Evolutionary conservation across 2,888 invertebrate genomes (phyloP), one percentile per base, ranked within the genome.

Genomic region (Xestia rhomboidea): DNA sequence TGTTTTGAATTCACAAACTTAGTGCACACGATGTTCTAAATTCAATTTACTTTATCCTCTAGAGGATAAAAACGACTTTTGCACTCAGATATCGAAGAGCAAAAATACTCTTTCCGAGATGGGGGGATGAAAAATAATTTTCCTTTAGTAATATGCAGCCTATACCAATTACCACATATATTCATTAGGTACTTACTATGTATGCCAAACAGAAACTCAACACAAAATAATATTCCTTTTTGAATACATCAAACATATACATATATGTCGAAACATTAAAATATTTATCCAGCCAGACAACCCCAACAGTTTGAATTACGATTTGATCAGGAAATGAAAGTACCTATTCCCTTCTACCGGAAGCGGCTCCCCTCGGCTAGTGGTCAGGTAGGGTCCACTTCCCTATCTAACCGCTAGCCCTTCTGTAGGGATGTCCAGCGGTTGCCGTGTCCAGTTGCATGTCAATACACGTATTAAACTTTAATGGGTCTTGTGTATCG

Each of bases 311-410:
- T 87, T 89, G 85, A 89, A 87, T 84, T 89, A 83, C 88, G 88
- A 88, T 88, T 88, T 89, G 90, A 90, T 90, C 91, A 90, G 90
- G 90, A 90, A 90, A 91, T 91, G 87, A 88, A 90, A 89, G 88
- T 82, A 82, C 2, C 4, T 34, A 34, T 85, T 86, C 91, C 92
- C 93, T 92, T 90, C 86, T 64, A 77, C 89, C 95, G 95, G 95
- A 95, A 94, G 91, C 89, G 85, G 79, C 80, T 87, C 91, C 93
- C 92, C 93, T 82, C 82, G 77, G 81, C 70, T 73, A 75, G 77
- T 90, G 90, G 91, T 84, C 89, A 91, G 78, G 66, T 44, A 66
- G 41, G 78, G 57, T 70, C n/a, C n/a, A 90, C 91, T 41, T 11
- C 11, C 10, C 41, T 41, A 38, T 8, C 38, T 41, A 10, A 1